A percentile compares a stretch with the other conserved stretches of the same genome.
phyloP scores from a whole-genome alignment of 2,113 vertebrate species.

The Sialia sialis region DNA sequence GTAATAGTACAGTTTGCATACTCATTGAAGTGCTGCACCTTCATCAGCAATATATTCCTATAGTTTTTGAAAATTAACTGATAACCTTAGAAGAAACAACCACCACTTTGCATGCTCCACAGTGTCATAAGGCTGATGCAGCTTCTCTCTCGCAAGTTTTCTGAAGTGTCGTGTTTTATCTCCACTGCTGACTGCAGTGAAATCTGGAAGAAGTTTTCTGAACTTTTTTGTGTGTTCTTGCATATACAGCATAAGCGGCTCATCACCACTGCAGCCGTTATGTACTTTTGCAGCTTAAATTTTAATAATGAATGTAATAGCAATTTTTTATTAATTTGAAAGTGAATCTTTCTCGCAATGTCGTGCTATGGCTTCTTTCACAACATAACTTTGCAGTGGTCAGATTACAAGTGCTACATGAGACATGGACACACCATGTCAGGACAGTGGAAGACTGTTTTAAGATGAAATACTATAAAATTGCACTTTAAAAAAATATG shows the following conservation, averaged over 20 bases:
- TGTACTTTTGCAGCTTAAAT: neutral
- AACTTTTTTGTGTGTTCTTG: neutral
- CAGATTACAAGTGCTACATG: neutral
- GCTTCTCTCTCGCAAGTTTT: neutral
- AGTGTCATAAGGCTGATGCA: neutral
- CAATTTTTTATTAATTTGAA: neutral
- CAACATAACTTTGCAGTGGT: neutral
- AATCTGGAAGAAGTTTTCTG: neutral
- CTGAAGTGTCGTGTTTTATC: neutral
- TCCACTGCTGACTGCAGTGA: neutral
- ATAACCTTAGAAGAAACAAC: neutral
- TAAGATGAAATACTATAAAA: neutral
- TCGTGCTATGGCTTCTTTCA: neutral
- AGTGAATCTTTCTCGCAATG: neutral
- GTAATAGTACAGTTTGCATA: neutral
- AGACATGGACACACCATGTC: neutral
- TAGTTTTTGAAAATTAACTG: neutral
- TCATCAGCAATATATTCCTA: constrained; percentile 2
- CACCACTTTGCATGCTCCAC: neutral
- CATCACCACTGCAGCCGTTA: neutral
- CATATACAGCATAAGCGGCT: neutral
- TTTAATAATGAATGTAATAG: neutral
- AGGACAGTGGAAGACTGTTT: neutral
- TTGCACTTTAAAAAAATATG: neutral
- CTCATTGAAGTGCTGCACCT: neutral